Evolutionary conservation across 1,140 invertebrate species (phyloP), one percentile per base, ranked within the genome.

Genomic region (Aphis gossypii): DNA sequence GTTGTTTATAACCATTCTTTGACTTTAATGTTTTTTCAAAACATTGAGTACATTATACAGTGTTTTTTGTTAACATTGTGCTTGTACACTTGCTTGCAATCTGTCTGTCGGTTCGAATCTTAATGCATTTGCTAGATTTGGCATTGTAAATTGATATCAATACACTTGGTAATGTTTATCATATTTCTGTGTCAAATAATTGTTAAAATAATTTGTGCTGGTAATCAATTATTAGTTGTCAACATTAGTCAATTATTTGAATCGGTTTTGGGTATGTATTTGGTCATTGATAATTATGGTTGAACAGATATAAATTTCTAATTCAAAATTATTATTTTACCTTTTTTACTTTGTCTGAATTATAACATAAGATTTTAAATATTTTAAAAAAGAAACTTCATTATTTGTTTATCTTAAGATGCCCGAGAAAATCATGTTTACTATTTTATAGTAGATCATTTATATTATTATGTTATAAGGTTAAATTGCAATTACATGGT

Each of bases 41-140:
- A 68, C 0, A 30, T 90, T 56, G 44, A 30, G 25, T 60, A 44
- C n/a, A 30, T 41, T 25, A 41, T 30, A 54, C 38, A 0, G 14
- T 60, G 88, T 60, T 6, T 35, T 60, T 11, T 90, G 21, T 35
- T 89, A 54, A 89, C 51, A 7, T 44, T 30, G 35, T 60, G 51
- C 21, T 56, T 30, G 25, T 90, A 30, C 56, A 68, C 89, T 89
- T 90, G 89, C 56, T 90, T 68, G 38, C 38, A 90, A 90, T 90
- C 54, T 68, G 89, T 90, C 88, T 60, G 11, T 90, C 88, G 88
- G 88, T 90, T 90, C 54, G 54, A 90, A 90, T 90, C 21, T 23
- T 35, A 90, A 5, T 44, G 23, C 48, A 9, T 89, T 54, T 46
- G 4, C 35, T 89, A 35, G 4, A 89, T 89, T 89, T 38, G 48